Conservation (phyloP, 2,797 vertebrate species). For the Pyrocephalus nanus region DNA sequence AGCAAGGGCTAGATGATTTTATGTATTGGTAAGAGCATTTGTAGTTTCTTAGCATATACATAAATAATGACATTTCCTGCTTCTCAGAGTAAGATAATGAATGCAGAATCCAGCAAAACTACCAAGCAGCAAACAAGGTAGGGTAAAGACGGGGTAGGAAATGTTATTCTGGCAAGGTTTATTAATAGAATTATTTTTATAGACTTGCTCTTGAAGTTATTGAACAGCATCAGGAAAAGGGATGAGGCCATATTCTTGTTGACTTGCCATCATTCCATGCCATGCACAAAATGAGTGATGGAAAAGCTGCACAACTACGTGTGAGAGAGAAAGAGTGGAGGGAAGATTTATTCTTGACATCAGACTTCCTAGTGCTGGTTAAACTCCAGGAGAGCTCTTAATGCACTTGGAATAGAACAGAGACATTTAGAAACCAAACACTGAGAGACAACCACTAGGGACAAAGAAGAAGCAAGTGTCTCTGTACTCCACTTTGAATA, state of each 20-base stretch:
- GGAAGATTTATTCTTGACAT: background rate
- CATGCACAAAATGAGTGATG: background rate
- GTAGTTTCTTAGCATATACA: background rate
- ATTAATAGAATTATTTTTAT: background rate
- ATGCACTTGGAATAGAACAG: background rate
- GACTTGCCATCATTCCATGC: background rate
- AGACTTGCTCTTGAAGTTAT: background rate
- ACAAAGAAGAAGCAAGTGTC: background rate
- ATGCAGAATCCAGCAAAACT: background rate
- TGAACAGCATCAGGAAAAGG: background rate
- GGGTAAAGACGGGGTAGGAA: background rate
- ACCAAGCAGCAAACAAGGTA: background rate
- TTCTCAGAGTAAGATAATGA: background rate
- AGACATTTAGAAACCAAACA: background rate
- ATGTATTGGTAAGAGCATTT: background rate
- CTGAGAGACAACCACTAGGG: background rate
- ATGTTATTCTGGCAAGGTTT: background rate
- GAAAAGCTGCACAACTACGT: background rate
- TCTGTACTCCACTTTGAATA: background rate
- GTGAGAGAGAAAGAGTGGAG: background rate
- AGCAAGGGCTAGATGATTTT: background rate
- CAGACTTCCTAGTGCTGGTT: background rate
- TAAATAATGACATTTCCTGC: background rate
- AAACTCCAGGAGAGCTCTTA: background rate
- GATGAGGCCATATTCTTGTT: background rate